These are phyloP conservation scores for Drosophila kikkawai DNA, from an alignment of 1,140 invertebrate species.

Conservation along the genomic window DNA sequence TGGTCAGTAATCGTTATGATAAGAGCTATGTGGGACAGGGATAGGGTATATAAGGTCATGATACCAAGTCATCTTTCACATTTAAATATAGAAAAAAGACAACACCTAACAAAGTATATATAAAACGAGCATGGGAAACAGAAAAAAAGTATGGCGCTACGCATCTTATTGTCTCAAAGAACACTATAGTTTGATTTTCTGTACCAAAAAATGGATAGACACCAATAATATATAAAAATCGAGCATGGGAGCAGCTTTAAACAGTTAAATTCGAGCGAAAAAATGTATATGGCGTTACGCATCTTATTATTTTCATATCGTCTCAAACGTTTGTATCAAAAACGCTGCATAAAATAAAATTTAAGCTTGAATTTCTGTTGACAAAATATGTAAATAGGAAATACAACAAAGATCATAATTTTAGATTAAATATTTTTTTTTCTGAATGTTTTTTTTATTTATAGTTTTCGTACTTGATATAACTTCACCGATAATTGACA, in stretches of 20 bases:
- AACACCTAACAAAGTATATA: not conserved
- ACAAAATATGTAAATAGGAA: not conserved
- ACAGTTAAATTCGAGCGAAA: not conserved
- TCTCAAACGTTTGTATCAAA: not conserved
- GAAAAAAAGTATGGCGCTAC: not conserved
- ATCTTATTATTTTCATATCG: not conserved
- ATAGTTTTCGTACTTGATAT: not conserved
- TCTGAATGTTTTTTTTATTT: not conserved
- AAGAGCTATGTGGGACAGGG: not conserved
- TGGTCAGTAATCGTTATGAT: slow-evolving; percentile 16
- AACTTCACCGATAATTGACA: not conserved
- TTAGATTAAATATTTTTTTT: not conserved
- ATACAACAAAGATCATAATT: not conserved
- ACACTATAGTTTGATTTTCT: not conserved
- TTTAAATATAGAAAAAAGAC: not conserved
- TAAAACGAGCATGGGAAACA: not conserved
- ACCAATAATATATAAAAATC: too few species aligned
- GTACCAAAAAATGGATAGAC: not conserved
- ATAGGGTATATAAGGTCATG: not conserved
- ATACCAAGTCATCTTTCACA: not conserved
- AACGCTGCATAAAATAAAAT: too few species aligned
- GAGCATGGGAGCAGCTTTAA: not conserved
- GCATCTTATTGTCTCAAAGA: not conserved
- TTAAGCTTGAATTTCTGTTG: not conserved
- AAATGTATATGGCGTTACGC: not conserved